Conservation (phyloP, 1,140 invertebrate species). For the Arctopsyche grandis region DNA sequence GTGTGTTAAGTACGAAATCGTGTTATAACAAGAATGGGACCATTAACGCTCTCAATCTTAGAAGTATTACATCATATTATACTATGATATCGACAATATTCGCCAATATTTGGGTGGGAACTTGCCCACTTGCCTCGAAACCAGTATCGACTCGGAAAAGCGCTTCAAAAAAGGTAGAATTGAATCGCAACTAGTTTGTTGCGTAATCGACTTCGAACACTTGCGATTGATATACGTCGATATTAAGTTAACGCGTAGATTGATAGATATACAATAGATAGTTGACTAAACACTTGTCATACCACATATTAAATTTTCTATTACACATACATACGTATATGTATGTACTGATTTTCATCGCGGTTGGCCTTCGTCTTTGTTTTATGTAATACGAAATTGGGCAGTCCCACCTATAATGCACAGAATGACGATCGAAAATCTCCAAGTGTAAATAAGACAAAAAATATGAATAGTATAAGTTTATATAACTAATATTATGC, state of each 20-base stretch:
- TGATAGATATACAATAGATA: slow-evolving; percentile 26
- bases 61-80: too few relatives aligned
- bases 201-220: too few relatives aligned
- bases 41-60: too few relatives aligned
- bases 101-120: too few relatives aligned
- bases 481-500: background rate
- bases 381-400: slow-evolving; percentile 21
- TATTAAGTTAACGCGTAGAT: slow-evolving; percentile 14
- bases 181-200: too few relatives aligned
- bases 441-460: background rate
- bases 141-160: too few relatives aligned
- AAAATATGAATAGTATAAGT: background rate
- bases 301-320: background rate
- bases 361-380: slow-evolving; percentile 8
- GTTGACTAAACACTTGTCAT: slow-evolving; percentile 18
- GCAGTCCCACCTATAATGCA: background rate
- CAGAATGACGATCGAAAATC: slow-evolving; percentile 16
- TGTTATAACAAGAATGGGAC: background rate
- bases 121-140: too few relatives aligned
- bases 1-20: background rate
- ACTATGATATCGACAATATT: too few relatives aligned
- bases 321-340: too few relatives aligned
- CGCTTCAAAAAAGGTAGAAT: too few relatives aligned
- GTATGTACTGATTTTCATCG: background rate
- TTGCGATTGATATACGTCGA: background rate